Evolutionary conservation across 2,888 invertebrate genomes (phyloP).

Genomic region (Lycaena phlaeas): DNA sequence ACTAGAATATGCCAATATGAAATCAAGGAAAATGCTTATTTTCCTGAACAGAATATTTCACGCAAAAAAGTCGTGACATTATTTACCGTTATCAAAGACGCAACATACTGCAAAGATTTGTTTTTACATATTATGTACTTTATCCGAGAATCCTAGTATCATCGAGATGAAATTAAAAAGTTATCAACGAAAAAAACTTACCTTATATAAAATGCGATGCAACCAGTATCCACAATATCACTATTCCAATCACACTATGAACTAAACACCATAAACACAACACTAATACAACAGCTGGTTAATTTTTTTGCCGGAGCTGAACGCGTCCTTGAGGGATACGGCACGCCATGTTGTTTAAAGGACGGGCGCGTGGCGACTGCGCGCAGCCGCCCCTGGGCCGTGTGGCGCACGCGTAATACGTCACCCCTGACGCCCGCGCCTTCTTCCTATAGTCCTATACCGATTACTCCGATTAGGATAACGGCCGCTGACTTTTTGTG

Average conservation of each 20-base stretch:
- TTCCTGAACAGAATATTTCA: no score
- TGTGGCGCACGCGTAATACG: conserved; percentile 57
- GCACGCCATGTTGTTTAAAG: conserved; percentile 60
- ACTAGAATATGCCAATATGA: no score
- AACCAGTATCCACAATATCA: conserved; percentile 37
- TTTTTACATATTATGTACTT: no score
- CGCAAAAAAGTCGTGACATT: no score
- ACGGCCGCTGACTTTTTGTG: no score
- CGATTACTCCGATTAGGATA: no score
- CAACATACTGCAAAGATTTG: no score
- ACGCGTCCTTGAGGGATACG: conserved; percentile 54
- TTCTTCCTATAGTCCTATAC: no score
- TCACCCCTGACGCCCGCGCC: conserved; percentile 18
- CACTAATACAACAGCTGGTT: conserved; percentile 29
- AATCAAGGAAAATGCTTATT: no score
- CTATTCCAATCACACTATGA: conserved; percentile 38
- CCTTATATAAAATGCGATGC: conserved; percentile 42
- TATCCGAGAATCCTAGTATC: no score
- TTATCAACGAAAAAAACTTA: conserved; percentile 28
- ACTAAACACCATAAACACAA: conserved; percentile 25
- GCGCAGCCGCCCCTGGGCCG: conserved; percentile 49
- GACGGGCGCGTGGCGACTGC: conserved; percentile 69
- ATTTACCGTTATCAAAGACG: no score
- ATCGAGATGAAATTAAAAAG: conserved; percentile 13
- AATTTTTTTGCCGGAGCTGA: conserved; percentile 45